phyloP scores from a whole-genome alignment of 1,140 invertebrate species.

The Leptopilina boulardi region DNA sequence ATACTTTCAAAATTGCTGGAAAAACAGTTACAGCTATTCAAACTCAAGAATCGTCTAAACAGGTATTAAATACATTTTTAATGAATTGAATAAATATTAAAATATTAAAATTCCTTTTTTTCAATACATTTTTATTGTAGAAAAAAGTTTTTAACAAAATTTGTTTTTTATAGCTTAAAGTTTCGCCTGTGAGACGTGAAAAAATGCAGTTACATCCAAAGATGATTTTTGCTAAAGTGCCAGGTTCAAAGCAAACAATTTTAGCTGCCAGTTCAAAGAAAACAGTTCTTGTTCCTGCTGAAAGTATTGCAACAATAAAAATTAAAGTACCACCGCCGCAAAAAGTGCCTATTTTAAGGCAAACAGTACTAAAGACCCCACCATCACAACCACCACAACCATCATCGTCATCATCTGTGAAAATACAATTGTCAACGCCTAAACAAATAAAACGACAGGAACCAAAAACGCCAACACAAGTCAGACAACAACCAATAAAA shows the following conservation, averaged over 20 bases:
- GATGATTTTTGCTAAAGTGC: constrained; percentile 68
- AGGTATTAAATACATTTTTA: no score
- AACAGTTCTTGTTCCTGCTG: constrained; percentile 45
- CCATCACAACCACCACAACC: constrained; percentile 36
- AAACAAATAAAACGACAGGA: constrained; percentile 48
- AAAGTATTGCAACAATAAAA: constrained; percentile 30
- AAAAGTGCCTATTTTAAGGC: constrained; percentile 47
- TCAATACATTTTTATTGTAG: neutral
- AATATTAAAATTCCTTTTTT: no score
- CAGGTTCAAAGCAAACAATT: constrained; percentile 71
- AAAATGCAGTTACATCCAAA: constrained; percentile 59
- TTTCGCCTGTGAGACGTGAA: constrained; percentile 40
- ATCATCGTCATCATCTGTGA: neutral
- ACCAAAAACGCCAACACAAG: constrained; percentile 37
- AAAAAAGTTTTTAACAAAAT: neutral
- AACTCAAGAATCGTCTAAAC: constrained; percentile 46
- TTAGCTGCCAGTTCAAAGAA: constrained; percentile 62
- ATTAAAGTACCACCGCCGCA: neutral
- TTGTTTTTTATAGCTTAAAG: constrained; percentile 50
- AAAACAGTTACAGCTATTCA: constrained; percentile 67
- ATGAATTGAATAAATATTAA: no score
- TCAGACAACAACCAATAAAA: constrained; percentile 45
- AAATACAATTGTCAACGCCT: constrained; percentile 32
- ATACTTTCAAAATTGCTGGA: constrained; percentile 72
- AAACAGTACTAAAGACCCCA: constrained; percentile 48